A percentile compares a stretch with the other conserved stretches of the same genome.
These are phyloP conservation scores for Hetaerina titia DNA, from an alignment of 2,888 invertebrate genomes.

Conservation along the genomic window DNA sequence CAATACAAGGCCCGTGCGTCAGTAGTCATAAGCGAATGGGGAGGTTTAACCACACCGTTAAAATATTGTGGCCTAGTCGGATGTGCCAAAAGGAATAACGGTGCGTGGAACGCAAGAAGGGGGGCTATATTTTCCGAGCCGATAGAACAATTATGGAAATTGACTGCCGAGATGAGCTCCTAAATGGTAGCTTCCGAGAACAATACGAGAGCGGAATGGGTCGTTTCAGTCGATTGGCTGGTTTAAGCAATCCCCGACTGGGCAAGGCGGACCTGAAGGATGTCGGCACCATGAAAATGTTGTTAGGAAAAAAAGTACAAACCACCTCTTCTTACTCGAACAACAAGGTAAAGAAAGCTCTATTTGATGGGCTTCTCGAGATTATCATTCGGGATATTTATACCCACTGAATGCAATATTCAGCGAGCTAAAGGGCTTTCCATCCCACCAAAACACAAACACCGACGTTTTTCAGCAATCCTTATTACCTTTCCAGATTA, in stretches of 20 bases:
- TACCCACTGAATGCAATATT: not conserved
- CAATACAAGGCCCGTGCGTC: not conserved
- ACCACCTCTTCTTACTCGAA: not conserved
- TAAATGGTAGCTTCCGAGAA: constrained; percentile 19
- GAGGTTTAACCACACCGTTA: not conserved
- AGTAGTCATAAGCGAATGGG: not conserved
- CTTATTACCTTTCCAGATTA: not conserved
- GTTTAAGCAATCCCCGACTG: not conserved
- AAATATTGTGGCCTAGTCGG: constrained; percentile 9
- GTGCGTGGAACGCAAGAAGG: not conserved
- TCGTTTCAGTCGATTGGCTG: constrained; percentile 16
- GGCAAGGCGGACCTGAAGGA: not conserved
- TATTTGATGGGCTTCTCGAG: not conserved
- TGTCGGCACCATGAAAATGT: not conserved
- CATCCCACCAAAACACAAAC: not conserved
- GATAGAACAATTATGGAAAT: constrained; percentile 35
- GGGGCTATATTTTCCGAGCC: constrained; percentile 7
- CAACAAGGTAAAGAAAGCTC: not conserved
- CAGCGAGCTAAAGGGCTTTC: not conserved
- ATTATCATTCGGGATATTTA: not conserved
- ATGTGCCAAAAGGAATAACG: constrained; percentile 20
- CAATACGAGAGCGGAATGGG: constrained; percentile 20
- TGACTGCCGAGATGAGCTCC: constrained; percentile 10
- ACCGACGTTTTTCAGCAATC: not conserved
- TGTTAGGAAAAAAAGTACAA: not conserved